Evolutionary conservation across 2,888 invertebrate species (phyloP).

Genomic region (Ichneumoninae sp.): DNA sequence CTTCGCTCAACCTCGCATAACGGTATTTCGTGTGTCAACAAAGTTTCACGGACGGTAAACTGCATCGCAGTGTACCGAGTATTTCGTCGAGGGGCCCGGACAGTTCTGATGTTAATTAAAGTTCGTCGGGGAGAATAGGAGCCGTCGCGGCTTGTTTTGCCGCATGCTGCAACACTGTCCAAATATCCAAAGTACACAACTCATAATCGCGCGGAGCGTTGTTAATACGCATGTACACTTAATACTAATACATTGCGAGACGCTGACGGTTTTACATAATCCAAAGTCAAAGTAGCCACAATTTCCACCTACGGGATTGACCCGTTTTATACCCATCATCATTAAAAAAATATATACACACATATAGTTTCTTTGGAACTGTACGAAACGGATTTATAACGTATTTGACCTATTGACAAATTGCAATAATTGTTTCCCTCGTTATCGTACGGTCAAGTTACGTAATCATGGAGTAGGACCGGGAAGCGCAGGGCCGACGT

Average conservation of each 20-base stretch:
- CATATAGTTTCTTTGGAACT: not conserved
- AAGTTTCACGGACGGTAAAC: not conserved
- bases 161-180: not conserved
- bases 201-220: not conserved
- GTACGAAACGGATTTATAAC: not conserved
- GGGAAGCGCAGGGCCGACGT: not conserved
- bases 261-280: not conserved
- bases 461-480: slow-evolving; percentile 1
- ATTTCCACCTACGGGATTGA: not conserved
- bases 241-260: not conserved
- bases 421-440: slow-evolving; percentile 21
- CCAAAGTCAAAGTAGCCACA: not conserved
- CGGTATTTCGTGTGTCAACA: slow-evolving; percentile 1
- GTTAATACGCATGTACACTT: not conserved
- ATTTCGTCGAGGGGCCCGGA: not conserved
- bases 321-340: not conserved
- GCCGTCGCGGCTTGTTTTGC: not conserved
- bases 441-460: not conserved
- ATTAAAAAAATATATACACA: not conserved
- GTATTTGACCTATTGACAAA: not conserved
- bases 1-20: not conserved
- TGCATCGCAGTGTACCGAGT: not conserved
- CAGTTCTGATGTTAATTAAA: slow-evolving; percentile 16
- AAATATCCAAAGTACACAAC: slow-evolving; percentile 4
- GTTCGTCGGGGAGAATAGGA: slow-evolving; percentile 3